Base-by-base conservation (phyloP, 2,113 vertebrate genomes). In the Pogonocichla stellata region DNA sequence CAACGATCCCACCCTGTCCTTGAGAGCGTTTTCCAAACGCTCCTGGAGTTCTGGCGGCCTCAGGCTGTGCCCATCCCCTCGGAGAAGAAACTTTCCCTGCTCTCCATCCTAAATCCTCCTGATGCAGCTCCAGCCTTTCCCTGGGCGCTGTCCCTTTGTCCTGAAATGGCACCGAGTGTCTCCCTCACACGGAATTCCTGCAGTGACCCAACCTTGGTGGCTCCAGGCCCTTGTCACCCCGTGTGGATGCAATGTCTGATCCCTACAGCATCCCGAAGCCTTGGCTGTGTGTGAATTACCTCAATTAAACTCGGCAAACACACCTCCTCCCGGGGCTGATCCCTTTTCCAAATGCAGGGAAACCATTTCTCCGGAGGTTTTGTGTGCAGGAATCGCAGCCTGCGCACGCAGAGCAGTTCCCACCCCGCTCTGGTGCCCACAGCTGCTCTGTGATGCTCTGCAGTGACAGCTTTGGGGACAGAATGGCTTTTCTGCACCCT, bases 21-120 rank as follows among this genome's bases (percentile, higher is more conserved):
- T 11, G 17, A 4, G 12, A 19, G 72, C 0, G 2, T 2, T 79
- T 36, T 25, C 29, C 73, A 11, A 40, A 11, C 1, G 0, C 8
- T 29, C 29, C 74, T 4, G 34, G n/a, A 64, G 74, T n/a, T 62
- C 29, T 29, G 54, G 83, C 6, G 36, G 54, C 62, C 54, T 38
- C 24, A n/a, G 43, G 28, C 36, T 0, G 28, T 65, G 50, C n/a
- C 34, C 28, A 2, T 38, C 31, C 54, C 38, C 33, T 33, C 31
- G 43, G 34, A 28, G 28, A 34, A 14, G n/a, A 34, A 9, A 8
- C 34, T 62, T 64, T 10, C 25, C 20, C 57, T 25, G 3, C 3
- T 1, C 0, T 22, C 57, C 66, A 40, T 2, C 65, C 57, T 4
- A 22, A 80, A 4, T 5, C 25, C 12, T 8, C 11, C 50, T 19